phyloP scores from a whole-genome alignment of 2,888 invertebrate species.

The Mythimna impura region DNA sequence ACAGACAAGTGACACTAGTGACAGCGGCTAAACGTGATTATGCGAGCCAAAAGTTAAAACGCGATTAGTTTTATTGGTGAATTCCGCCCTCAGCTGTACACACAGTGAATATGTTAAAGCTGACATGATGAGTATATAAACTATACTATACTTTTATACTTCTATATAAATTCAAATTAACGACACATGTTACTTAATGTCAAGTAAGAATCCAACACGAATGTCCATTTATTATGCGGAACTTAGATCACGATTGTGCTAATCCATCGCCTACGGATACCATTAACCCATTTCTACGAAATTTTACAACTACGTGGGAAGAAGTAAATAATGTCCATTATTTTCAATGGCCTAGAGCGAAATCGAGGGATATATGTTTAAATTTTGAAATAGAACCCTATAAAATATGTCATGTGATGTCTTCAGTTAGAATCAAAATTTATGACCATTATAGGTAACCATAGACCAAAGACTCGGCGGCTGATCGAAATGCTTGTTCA shows the following conservation, averaged over 20 bases:
- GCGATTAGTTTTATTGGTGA: too few species aligned
- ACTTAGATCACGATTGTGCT: slow-evolving; percentile 37
- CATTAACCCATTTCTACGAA: slow-evolving; percentile 49
- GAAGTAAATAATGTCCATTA: slow-evolving; percentile 16
- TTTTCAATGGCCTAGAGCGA: slow-evolving; percentile 18
- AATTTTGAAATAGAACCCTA: slow-evolving; percentile 8
- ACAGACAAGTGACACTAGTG: too few species aligned
- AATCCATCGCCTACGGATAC: slow-evolving; percentile 45
- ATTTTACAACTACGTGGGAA: slow-evolving; percentile 42
- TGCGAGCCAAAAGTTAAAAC: too few species aligned
- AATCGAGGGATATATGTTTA: slow-evolving; percentile 10
- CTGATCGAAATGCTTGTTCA: not conserved
- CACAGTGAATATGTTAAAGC: too few species aligned
- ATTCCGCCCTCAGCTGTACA: too few species aligned
- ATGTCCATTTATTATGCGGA: slow-evolving; percentile 14
- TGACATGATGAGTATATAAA: not conserved
- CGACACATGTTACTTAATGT: not conserved
- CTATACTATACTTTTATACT: too few species aligned
- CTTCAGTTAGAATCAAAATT: not conserved
- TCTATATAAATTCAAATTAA: not conserved
- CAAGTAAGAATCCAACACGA: slow-evolving; percentile 16
- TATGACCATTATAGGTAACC: not conserved
- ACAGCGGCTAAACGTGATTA: too few species aligned
- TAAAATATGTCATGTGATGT: slow-evolving; percentile 6
- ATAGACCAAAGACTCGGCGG: too few species aligned